Conservation (phyloP, 2,113 vertebrate species). For the Ammodytes dubius region DNA sequence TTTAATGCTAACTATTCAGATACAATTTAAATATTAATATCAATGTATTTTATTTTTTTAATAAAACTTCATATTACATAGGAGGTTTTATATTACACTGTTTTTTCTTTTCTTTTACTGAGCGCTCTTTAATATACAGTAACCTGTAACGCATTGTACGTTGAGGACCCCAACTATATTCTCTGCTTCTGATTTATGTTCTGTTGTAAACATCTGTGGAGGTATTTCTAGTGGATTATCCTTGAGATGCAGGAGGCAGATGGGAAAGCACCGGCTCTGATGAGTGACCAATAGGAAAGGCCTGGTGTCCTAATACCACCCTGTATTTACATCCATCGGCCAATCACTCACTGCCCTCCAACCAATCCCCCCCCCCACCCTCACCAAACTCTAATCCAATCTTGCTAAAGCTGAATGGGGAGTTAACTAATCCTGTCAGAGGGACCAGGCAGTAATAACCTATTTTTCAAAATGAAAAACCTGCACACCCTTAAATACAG, state of each 20-base stretch:
- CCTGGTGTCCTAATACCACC: constrained; percentile 64
- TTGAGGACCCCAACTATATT: constrained; percentile 4
- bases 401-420: constrained; percentile 78
- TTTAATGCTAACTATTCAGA: neutral
- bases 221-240: constrained; percentile 86
- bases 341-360: constrained; percentile 71
- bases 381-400: constrained; percentile 81
- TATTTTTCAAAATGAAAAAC: constrained; percentile 72
- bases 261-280: constrained; percentile 73
- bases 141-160: neutral
- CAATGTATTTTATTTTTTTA: no score
- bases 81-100: no score
- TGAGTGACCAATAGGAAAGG: constrained; percentile 72
- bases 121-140: neutral
- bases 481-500: constrained; percentile 22
- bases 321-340: constrained; percentile 68
- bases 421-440: constrained; percentile 81
- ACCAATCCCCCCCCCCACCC: constrained; percentile 56
- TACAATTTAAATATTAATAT: neutral
- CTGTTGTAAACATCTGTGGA: constrained; percentile 81
- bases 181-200: constrained; percentile 44
- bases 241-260: constrained; percentile 83
- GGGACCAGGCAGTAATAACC: constrained; percentile 67
- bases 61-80: no score
- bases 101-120: neutral